Conservation (phyloP, 2,113 vertebrate species). For the Mobula hypostoma region DNA sequence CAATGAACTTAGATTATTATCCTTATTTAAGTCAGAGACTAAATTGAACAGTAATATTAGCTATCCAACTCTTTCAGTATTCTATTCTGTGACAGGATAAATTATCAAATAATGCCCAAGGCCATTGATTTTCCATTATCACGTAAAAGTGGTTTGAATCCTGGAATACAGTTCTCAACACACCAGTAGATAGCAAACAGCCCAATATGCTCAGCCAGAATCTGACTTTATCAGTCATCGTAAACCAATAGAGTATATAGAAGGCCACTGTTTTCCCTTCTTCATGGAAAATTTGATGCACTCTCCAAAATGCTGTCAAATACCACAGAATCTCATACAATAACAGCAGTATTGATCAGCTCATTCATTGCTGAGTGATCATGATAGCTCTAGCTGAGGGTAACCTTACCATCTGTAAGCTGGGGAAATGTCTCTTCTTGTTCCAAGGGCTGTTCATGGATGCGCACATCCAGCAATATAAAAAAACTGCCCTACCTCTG, state of each 20-base stretch:
- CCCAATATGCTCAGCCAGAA: not conserved
- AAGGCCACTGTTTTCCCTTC: not conserved
- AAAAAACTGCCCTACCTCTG: not conserved
- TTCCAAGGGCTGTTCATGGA: not conserved
- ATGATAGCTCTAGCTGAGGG: not conserved
- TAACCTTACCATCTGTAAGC: not conserved
- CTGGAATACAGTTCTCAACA: not conserved
- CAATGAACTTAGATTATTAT: not conserved
- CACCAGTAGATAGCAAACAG: not conserved
- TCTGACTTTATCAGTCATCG: not conserved
- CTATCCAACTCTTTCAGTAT: not conserved
- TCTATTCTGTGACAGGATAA: not conserved
- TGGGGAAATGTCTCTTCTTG: not conserved
- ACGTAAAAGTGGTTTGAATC: not conserved
- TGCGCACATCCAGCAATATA: not conserved
- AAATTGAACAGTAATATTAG: not conserved
- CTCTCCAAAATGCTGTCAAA: not conserved
- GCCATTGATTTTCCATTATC: constrained; percentile 1
- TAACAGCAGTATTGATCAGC: not conserved
- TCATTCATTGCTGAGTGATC: not conserved
- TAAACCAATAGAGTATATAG: not conserved
- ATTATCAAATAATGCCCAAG: constrained; percentile 14
- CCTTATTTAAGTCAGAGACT: not conserved
- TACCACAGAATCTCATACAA: not conserved
- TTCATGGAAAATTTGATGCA: constrained; percentile 12